phyloP scores from a whole-genome alignment of 2,888 invertebrate species.

The Pilophorus perplexus region DNA sequence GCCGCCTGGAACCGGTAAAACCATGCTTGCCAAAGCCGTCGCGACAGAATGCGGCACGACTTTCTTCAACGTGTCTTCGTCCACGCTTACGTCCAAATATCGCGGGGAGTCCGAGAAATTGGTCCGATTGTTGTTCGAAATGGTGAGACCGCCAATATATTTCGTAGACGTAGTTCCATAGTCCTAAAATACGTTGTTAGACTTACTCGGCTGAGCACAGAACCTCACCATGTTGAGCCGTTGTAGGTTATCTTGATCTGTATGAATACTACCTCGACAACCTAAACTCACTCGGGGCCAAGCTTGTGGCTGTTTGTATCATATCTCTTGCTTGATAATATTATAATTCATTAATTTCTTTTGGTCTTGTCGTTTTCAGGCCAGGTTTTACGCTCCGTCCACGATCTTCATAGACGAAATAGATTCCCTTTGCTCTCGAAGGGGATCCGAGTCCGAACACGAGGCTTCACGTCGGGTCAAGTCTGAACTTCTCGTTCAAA shows the following conservation, averaged over 20 bases:
- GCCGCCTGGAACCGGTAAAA: constrained; percentile 91
- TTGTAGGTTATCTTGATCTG: no score
- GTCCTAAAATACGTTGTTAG: no score
- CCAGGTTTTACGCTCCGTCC: constrained; percentile 95
- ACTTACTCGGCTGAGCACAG: no score
- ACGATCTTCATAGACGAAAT: constrained; percentile 99
- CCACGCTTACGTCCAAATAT: constrained; percentile 96
- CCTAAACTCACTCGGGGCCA: no score
- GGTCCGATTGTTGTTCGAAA: constrained; percentile 92
- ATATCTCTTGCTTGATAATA: no score
- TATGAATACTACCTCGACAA: no score
- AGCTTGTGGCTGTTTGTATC: no score
- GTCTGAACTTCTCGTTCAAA: constrained; percentile 95
- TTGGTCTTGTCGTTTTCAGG: constrained; percentile 66
- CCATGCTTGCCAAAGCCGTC: constrained; percentile 95
- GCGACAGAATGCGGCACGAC: constrained; percentile 98
- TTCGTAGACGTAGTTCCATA: no score
- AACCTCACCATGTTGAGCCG: no score
- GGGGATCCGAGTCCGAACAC: constrained; percentile 95
- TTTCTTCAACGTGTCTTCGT: constrained; percentile 95
- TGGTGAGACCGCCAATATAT: constrained; percentile 64
- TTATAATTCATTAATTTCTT: no score
- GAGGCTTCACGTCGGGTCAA: constrained; percentile 96
- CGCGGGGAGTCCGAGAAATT: constrained; percentile 99
- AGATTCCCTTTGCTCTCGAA: constrained; percentile 90